Base-by-base conservation (phyloP, 1,140 invertebrate species). In the Dendrolimus kikuchii region DNA sequence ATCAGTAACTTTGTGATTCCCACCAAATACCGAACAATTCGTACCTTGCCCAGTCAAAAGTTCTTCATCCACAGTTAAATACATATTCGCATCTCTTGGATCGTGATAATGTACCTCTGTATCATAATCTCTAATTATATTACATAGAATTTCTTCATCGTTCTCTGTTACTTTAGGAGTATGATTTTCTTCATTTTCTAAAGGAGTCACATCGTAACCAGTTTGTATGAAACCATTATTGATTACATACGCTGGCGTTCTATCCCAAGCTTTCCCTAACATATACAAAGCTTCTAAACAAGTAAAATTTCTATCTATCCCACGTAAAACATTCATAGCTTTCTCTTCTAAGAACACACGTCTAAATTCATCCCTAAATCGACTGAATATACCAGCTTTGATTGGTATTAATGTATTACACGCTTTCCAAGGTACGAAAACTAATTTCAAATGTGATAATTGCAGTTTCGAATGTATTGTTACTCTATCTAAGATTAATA, bases 381-480 rank as follows among this genome's bases (percentile, higher is more conserved):
- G 48, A 6, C 23, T 42, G 6, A 55, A 64, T 23, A 68, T 64
- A 4, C 65, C 65, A 49, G 64, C 62, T 42, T 59, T 64, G n/a
- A 68, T 57, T 23, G 65, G 65, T 49, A 68, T 64, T 45, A 68
- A 50, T 5, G 59, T 57, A 2, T 55, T 59, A 0, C 59, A 59
- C 2, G 65, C 65, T 41, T 68, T 68, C 66, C 66, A 68, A 0
- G 66, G 66, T 10, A 68, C 58, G 10, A 68, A 68, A 10, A 66
- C 63, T 43, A 68, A 38, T 42, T 68, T 66, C 39, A 68, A 47
- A 51, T 68, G 56, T 2, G 63, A 68, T 23, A 63, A 51, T 9
- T 62, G 52, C 7, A 68, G 41, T 40, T 68, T 68, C 23, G 63
- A 59, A 53, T 68, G 66, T 57, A 68, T 61, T 0, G 66, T 60